These are phyloP conservation scores for Nycticebus coucang DNA, from an alignment of 2,113 vertebrate species.

Conservation along the genomic window DNA sequence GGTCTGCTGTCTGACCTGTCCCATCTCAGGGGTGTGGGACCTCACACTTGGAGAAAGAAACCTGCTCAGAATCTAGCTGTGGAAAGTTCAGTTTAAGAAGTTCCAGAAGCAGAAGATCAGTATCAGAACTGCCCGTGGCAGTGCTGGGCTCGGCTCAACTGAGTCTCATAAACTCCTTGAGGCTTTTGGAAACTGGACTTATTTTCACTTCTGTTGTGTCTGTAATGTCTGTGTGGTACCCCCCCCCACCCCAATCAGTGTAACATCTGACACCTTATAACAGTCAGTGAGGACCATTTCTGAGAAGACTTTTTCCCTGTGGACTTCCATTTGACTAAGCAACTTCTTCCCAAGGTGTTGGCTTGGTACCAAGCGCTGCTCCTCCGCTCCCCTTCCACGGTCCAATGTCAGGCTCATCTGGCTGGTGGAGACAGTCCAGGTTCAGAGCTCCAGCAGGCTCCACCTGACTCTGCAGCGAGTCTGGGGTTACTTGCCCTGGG, in stretches of 20 bases:
- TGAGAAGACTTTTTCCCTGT: not conserved
- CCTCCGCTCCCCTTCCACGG: too few species aligned
- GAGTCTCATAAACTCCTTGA: not conserved
- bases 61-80: not conserved
- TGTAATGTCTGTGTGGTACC: not conserved
- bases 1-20: not conserved
- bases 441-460: not conserved
- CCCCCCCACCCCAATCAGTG: not conserved
- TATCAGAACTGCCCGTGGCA: not conserved
- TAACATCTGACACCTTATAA: not conserved
- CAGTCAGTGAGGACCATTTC: too few species aligned
- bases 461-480: not conserved
- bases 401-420: not conserved
- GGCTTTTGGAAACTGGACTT: not conserved
- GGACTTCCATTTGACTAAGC: too few species aligned
- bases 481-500: not conserved
- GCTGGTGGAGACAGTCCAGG: not conserved
- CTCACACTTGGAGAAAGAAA: not conserved
- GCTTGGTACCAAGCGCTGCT: not conserved
- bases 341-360: not conserved
- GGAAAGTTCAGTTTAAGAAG: not conserved
- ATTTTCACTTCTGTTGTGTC: not conserved
- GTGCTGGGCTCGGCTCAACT: not conserved
- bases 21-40: not conserved
- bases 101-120: not conserved